Conservation (phyloP, 2,888 invertebrate genomes). For the Plebejus argus region DNA sequence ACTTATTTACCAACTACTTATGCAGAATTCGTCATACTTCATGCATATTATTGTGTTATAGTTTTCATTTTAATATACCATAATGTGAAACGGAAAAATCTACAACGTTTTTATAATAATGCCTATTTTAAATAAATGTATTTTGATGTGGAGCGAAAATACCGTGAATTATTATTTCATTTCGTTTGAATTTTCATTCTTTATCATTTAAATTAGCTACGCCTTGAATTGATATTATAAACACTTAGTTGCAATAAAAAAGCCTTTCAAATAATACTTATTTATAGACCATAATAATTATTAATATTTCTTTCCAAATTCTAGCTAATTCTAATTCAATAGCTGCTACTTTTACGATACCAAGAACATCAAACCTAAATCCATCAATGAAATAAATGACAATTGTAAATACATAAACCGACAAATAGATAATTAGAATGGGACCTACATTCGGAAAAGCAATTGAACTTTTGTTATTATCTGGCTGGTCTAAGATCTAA, state of each 20-base stretch:
- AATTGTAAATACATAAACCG: conserved; percentile 19
- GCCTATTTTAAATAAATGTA: not conserved
- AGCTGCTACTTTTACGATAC: not conserved
- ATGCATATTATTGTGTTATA: not conserved
- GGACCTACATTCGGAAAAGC: conserved; percentile 34
- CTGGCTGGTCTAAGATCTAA: conserved; percentile 35
- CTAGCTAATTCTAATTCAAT: not conserved
- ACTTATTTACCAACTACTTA: conserved; percentile 21
- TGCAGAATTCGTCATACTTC: conserved; percentile 23
- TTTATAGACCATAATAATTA: no score
- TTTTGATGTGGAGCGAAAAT: conserved; percentile 1
- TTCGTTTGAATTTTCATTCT: not conserved
- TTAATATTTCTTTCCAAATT: not conserved
- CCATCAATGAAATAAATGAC: not conserved
- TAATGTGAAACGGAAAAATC: conserved; percentile 4
- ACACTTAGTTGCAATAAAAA: no score
- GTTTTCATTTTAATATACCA: conserved; percentile 27
- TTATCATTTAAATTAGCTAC: not conserved
- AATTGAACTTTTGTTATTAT: conserved; percentile 41
- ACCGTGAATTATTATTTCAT: not conserved
- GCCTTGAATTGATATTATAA: not conserved
- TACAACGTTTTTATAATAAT: not conserved
- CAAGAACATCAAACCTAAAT: not conserved
- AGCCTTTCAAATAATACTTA: no score
- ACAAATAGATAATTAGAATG: conserved; percentile 18